A percentile compares a stretch with the other conserved stretches of the same genome.
Conservation (phyloP, 1,140 invertebrate genomes). For the Pseudobourletiella spinata region DNA sequence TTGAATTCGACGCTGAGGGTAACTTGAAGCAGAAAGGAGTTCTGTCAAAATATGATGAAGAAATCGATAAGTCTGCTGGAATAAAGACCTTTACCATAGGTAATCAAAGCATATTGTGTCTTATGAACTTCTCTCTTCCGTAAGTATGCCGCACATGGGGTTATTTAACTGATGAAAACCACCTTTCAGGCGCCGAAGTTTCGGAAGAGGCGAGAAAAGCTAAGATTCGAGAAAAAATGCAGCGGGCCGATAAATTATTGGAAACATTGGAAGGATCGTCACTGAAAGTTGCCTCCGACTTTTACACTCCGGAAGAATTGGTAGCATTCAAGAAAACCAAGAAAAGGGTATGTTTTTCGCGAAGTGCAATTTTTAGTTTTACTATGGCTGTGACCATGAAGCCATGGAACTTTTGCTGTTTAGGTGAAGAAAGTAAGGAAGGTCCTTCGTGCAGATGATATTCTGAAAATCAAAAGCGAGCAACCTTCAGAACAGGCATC, state of each 20-base stretch:
- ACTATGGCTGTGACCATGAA: too few relatives aligned
- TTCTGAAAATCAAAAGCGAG: slow-evolving; percentile 43
- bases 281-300: slow-evolving; percentile 72
- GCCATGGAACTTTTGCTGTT: too few relatives aligned
- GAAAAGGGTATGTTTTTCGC: slow-evolving; percentile 75
- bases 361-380: too few relatives aligned
- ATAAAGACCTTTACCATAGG: slow-evolving; percentile 73
- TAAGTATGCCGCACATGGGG: too few relatives aligned
- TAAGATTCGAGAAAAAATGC: slow-evolving; percentile 42
- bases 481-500: slow-evolving; percentile 9
- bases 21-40: slow-evolving; percentile 58
- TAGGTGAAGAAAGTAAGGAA: slow-evolving; percentile 44
- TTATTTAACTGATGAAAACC: slow-evolving; percentile 38
- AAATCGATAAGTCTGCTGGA: slow-evolving; percentile 66
- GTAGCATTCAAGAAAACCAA: slow-evolving; percentile 87
- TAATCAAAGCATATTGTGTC: slow-evolving; percentile 20
- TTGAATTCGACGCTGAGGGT: slow-evolving; percentile 73
- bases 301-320: slow-evolving; percentile 74
- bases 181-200: slow-evolving; percentile 22
- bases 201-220: slow-evolving; percentile 37
- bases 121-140: neutral
- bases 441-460: slow-evolving; percentile 50
- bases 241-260: slow-evolving; percentile 53
- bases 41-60: slow-evolving; percentile 92
- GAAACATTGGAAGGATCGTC: slow-evolving; percentile 60